Percentiles rank a stretch among this genome's conserved stretches.
Conservation (phyloP, 2,113 vertebrate species). For the Ctenomys sociabilis region DNA sequence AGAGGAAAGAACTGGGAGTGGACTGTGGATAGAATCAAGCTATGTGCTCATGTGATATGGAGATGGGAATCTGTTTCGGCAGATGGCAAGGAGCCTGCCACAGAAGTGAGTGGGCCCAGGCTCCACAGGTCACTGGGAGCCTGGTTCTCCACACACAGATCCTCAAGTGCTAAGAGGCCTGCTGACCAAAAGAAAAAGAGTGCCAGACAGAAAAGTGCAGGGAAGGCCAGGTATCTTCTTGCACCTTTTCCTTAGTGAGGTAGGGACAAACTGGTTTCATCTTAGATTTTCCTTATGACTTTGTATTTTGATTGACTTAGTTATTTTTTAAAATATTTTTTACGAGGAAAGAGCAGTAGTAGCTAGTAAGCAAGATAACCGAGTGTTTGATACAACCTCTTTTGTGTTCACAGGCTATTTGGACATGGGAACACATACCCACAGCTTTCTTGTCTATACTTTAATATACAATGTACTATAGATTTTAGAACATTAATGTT, state of each 20-base stretch:
- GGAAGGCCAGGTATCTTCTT: not conserved
- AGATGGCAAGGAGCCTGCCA: not conserved
- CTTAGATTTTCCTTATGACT: not conserved
- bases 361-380: not conserved
- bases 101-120: not conserved
- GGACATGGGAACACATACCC: not conserved
- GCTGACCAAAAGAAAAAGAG: not conserved
- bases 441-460: not conserved
- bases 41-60: not conserved
- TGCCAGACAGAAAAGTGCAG: not conserved
- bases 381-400: not conserved
- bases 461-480: not conserved
- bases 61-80: not conserved
- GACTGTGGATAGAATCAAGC: not conserved
- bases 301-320: not conserved
- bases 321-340: not conserved
- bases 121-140: not conserved
- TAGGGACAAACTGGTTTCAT: not conserved
- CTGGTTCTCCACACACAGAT: not conserved
- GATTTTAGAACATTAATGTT: slow-evolving; percentile 7
- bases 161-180: not conserved
- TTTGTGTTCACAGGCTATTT: not conserved
- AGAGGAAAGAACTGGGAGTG: not conserved
- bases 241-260: not conserved
- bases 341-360: not conserved